phyloP scores from a whole-genome alignment of 2,113 vertebrate genomes.

The Craseonycteris thonglongyai region DNA sequence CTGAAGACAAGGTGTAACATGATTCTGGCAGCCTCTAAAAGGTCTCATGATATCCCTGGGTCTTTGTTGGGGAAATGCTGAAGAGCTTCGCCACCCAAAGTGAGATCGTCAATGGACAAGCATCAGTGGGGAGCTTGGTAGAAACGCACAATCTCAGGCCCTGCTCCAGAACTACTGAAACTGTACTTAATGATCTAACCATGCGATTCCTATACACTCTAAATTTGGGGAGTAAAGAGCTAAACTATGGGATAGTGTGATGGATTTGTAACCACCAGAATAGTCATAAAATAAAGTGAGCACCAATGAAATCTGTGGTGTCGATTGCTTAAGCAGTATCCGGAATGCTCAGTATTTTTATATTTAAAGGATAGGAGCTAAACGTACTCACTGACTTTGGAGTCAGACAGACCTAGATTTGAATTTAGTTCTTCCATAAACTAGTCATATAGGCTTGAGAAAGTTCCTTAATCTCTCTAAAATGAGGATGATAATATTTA shows the following conservation, averaged over 20 bases:
- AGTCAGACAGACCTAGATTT: background rate
- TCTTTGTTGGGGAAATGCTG: background rate
- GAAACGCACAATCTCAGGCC: background rate
- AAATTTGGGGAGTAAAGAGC: background rate
- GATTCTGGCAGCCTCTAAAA: background rate
- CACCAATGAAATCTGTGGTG: background rate
- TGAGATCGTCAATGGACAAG: background rate
- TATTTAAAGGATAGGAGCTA: background rate
- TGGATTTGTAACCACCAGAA: background rate
- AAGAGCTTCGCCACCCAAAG: background rate
- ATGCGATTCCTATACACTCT: background rate
- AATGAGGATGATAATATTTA: background rate
- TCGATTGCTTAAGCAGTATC: background rate
- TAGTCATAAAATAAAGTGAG: background rate
- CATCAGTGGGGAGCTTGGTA: background rate
- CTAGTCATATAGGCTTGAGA: background rate
- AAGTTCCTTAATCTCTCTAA: background rate
- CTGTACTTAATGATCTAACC: background rate
- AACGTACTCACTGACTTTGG: background rate
- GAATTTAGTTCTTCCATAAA: background rate
- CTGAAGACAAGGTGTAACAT: background rate
- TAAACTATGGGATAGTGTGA: background rate
- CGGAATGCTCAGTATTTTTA: background rate
- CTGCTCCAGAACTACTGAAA: background rate
- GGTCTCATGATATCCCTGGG: background rate